phyloP scores from a whole-genome alignment of 2,888 invertebrate genomes.

The Anoplius nigerrimus region DNA sequence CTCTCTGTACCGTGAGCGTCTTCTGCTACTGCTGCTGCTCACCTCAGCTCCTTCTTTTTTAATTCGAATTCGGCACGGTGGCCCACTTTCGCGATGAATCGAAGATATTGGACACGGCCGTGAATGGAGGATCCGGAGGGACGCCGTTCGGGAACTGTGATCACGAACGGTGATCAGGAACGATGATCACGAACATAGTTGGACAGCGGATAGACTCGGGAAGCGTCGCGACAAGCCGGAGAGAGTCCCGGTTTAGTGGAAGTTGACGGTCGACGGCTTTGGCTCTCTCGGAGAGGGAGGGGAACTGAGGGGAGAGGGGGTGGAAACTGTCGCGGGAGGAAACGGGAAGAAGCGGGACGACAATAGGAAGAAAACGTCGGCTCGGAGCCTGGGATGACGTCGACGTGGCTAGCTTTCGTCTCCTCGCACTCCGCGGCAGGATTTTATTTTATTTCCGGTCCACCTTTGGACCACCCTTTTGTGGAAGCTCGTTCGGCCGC shows the following conservation, averaged over 20 bases:
- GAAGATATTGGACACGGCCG: constrained; percentile 43
- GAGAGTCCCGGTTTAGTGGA: constrained; percentile 9
- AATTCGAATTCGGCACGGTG: constrained; percentile 35
- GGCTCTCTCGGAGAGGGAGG: neutral
- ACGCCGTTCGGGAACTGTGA: constrained; percentile 5
- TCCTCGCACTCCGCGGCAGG: constrained; percentile 48
- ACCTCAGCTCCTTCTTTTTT: neutral
- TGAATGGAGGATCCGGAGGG: constrained; percentile 45
- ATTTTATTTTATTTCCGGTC: constrained; percentile 67
- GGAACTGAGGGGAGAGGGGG: neutral
- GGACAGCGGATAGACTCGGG: constrained; percentile 8
- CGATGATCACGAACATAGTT: constrained; percentile 40
- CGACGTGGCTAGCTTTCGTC: constrained; percentile 49
- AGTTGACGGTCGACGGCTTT: too few species aligned
- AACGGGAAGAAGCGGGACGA: constrained; percentile 24
- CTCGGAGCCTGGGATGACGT: constrained; percentile 35
- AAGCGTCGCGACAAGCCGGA: neutral
- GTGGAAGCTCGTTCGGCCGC: constrained; percentile 47
- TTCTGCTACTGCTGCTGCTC: neutral
- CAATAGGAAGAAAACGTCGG: constrained; percentile 55
- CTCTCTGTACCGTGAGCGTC: neutral
- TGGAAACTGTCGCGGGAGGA: neutral
- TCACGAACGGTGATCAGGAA: constrained; percentile 37
- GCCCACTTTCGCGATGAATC: constrained; percentile 45
- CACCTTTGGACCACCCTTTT: constrained; percentile 53